Conservation (phyloP, 2,797 vertebrate genomes). For the Hypotaenidia philippensis region DNA sequence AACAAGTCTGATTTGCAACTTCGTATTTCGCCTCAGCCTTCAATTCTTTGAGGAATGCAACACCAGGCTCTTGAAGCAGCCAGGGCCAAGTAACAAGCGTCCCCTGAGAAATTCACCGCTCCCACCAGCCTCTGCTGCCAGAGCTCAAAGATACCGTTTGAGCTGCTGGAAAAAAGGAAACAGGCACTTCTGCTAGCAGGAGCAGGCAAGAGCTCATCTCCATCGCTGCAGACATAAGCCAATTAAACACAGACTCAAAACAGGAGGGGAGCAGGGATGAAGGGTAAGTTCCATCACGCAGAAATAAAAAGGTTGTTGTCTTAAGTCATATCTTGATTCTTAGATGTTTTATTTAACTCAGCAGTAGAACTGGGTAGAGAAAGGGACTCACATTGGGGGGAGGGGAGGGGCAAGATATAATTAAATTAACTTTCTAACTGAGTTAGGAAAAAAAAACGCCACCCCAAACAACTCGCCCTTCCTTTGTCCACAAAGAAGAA, state of each 20-base stretch:
- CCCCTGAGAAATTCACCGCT: neutral
- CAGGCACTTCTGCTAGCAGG: neutral
- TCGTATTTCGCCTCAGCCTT: accelerated
- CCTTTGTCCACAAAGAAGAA: neutral
- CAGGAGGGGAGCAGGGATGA: neutral
- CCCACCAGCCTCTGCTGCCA: neutral
- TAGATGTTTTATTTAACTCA: neutral
- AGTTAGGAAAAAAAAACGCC: neutral
- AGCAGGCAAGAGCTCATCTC: neutral
- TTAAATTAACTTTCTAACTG: neutral
- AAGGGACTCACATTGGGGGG: neutral
- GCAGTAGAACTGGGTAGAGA: neutral
- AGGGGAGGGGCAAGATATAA: too few relatives aligned
- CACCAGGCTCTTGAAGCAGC: neutral
- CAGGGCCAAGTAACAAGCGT: neutral
- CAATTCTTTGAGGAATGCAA: neutral
- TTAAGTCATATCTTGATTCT: neutral
- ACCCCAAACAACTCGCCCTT: neutral
- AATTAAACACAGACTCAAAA: conserved; percentile 14
- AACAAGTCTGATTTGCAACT: neutral
- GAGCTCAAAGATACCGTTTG: neutral
- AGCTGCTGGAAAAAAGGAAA: neutral
- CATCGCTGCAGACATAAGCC: neutral
- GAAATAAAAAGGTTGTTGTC: neutral
- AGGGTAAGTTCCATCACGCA: neutral